Conservation (phyloP, 2,113 vertebrate genomes). For the Rynchops niger region DNA sequence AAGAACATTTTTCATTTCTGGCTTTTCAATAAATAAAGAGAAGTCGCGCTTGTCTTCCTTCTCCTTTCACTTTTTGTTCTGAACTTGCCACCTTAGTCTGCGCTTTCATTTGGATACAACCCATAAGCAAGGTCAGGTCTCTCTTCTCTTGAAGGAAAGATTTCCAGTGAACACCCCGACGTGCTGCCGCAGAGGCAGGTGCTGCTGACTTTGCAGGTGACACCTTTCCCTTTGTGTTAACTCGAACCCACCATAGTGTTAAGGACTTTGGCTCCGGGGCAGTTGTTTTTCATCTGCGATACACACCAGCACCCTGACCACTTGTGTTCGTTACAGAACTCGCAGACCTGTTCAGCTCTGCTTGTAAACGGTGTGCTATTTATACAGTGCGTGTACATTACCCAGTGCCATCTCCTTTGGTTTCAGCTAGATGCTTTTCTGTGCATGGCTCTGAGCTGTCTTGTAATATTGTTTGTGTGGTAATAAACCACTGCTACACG, state of each 20-base stretch:
- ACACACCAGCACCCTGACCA: neutral
- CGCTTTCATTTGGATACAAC: neutral
- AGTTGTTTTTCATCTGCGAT: neutral
- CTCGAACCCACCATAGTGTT: neutral
- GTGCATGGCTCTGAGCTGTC: neutral
- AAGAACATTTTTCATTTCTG: neutral
- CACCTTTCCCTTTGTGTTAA: neutral
- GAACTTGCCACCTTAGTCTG: neutral
- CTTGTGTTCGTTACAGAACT: neutral
- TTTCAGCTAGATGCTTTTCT: neutral
- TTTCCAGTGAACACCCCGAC: neutral
- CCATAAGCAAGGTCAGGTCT: conserved; percentile 1
- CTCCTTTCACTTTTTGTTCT: conserved; percentile 21
- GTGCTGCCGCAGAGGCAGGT: neutral
- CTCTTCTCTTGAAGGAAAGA: neutral
- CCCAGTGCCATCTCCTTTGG: neutral
- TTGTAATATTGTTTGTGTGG: neutral
- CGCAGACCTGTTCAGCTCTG: neutral
- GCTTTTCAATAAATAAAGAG: neutral
- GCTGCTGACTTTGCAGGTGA: neutral
- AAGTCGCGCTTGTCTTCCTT: neutral
- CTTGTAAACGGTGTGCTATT: neutral
- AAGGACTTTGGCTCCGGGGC: neutral
- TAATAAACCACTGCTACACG: neutral
- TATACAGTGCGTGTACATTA: neutral